Percentiles rank a stretch among this genome's conserved stretches.
Evolutionary conservation across 2,888 invertebrate genomes (phyloP).

Genomic region (Tetragonisca angustula): DNA sequence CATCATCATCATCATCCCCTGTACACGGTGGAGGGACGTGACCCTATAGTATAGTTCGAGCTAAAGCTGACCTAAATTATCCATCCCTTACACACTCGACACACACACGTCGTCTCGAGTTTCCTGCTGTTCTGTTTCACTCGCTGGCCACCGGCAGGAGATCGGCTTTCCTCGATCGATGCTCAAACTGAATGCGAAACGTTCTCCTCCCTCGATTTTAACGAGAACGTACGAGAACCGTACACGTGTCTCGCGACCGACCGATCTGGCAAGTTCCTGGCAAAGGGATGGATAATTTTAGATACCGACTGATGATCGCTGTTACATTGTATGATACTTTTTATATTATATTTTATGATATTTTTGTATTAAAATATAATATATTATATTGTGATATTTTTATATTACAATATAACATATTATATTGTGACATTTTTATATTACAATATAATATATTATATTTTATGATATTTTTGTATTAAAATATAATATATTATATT

Average conservation of each 20-base stretch:
- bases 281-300: too few species aligned
- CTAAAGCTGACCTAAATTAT: constrained; percentile 79
- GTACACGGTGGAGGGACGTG: constrained; percentile 56
- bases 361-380: too few species aligned
- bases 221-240: constrained; percentile 16
- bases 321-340: too few species aligned
- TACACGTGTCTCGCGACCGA: background rate
- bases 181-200: constrained; percentile 54
- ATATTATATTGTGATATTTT: too few species aligned
- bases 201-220: constrained; percentile 8
- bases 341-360: too few species aligned
- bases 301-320: too few species aligned
- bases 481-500: too few species aligned
- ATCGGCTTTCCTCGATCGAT: constrained; percentile 70
- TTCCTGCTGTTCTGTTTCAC: constrained; percentile 65
- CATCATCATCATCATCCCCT: constrained; percentile 47
- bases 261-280: background rate
- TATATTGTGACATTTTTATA: too few species aligned
- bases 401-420: too few species aligned
- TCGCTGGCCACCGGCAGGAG: constrained; percentile 35
- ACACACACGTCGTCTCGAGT: constrained; percentile 74
- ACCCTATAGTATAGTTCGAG: constrained; percentile 68
- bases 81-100: constrained; percentile 70
- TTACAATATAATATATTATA: too few species aligned
- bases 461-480: too few species aligned